A percentile compares a stretch with the other conserved stretches of the same genome.
Conservation (phyloP, 2,113 vertebrate genomes). For the Microtus oregoni region DNA sequence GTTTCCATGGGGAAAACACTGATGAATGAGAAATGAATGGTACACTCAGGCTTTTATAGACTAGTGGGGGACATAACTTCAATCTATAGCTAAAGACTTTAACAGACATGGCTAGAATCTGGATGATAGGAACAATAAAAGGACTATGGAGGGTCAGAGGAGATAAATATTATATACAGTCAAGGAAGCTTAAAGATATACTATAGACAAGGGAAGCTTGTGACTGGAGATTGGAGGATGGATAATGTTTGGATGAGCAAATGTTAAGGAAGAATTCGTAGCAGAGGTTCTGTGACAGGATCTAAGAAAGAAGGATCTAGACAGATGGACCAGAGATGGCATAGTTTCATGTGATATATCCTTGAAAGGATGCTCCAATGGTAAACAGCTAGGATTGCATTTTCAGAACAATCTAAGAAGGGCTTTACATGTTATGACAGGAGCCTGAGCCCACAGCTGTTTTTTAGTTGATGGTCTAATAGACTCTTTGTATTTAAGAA, state of each 20-base stretch:
- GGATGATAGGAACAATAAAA: slow-evolving; percentile 32
- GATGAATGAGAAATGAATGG: not conserved
- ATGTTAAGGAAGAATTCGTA: not conserved
- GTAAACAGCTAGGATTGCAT: not conserved
- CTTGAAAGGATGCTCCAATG: no score
- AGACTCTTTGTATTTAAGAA: not conserved
- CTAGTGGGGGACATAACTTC: slow-evolving; percentile 4
- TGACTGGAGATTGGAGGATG: not conserved
- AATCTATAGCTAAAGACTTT: slow-evolving; percentile 42
- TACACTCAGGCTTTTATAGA: slow-evolving; percentile 34
- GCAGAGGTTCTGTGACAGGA: not conserved
- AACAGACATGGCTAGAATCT: not conserved
- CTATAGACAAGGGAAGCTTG: not conserved
- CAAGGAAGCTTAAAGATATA: not conserved
- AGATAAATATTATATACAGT: not conserved
- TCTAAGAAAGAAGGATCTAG: not conserved
- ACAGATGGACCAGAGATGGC: not conserved
- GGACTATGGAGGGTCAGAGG: not conserved
- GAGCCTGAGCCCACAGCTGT: accelerated
- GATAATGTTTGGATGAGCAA: not conserved
- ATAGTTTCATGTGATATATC: not conserved
- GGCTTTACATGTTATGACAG: accelerated
- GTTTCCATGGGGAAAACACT: not conserved
- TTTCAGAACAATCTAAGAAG: not conserved
- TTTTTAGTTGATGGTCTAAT: not conserved